Evolutionary conservation across 2,113 vertebrate genomes (phyloP), one percentile per base, ranked within the genome.

Genomic region (Hippocampus zosterae): DNA sequence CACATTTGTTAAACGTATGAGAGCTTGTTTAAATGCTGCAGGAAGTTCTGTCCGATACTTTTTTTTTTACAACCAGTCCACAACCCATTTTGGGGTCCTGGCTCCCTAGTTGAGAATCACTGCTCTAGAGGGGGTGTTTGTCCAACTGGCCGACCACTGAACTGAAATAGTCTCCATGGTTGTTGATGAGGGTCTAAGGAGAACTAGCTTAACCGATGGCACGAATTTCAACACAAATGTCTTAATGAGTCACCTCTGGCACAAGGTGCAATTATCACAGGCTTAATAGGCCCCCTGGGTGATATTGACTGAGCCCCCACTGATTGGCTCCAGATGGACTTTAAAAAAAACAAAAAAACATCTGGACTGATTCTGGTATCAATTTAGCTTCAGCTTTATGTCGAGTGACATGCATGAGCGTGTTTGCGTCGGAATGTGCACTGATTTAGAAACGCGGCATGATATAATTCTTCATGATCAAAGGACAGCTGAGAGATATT

Each of bases 291-390:
- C 37, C 44, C 60, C 60, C 10, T 13, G 33, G 29, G 25, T 46
- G 55, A 56, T 19, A 68, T 23, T 57, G 53, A 55, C 37, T 18
- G 67, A 23, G 21, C 65, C 27, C 11, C 27, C 6, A 25, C 65
- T 67, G 27, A 67, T 52, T 19, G 44, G 25, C 65, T 67, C 44
- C 46, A 67, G 46, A 67, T 67, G 65, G 25, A 67, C 65, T 67
- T 53, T 27, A 52, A 52, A 29, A 19, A 79, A 77, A 81, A 53
- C 0, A n/a, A 33, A 33, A 79, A 77, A 81, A 1, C 76, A 75
- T 71, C 70, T 21, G 41, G 13, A 69, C 33, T 53, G 68, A 74
- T 71, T 77, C 85, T 82, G 85, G 82, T 29, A 72, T 79, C 75
- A 74, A 77, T 83, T 84, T 78, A 60, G 70, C 57, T 66, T 19